Evolutionary conservation across 2,888 invertebrate species (phyloP).

Genomic region (Nomada fabriciana): DNA sequence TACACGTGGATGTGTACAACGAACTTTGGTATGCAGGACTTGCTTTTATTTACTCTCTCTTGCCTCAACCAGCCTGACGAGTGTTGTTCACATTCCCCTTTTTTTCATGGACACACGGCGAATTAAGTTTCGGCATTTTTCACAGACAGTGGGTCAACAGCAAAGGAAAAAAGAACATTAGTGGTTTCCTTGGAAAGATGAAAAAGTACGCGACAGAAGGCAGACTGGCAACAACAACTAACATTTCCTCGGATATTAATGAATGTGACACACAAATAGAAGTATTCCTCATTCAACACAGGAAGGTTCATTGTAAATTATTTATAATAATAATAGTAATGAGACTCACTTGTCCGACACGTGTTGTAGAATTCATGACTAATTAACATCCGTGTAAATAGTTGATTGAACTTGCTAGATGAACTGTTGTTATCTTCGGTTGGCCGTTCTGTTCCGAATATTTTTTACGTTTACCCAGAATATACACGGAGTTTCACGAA

Average conservation of each 20-base stretch:
- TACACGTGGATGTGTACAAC: conserved; percentile 20
- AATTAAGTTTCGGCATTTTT: conserved; percentile 61
- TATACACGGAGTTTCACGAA: not conserved
- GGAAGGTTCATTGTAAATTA: no score
- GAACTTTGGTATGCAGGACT: conserved; percentile 63
- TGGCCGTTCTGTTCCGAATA: not conserved
- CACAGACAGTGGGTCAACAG: conserved; percentile 23
- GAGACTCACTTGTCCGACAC: not conserved
- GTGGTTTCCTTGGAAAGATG: no score
- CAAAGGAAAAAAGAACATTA: not conserved
- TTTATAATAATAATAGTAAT: no score
- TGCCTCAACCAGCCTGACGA: conserved; percentile 63
- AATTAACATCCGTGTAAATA: not conserved
- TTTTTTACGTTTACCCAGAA: no score
- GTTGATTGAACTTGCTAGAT: not conserved
- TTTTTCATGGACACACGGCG: conserved; percentile 27
- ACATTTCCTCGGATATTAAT: no score
- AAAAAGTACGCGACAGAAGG: not conserved
- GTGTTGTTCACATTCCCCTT: conserved; percentile 58
- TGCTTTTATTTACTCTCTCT: conserved; percentile 69
- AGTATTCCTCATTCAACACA: no score
- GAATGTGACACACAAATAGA: no score
- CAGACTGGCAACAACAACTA: not conserved
- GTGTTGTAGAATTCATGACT: not conserved
- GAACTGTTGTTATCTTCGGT: not conserved